A percentile compares a stretch with the other conserved stretches of the same genome.
These are phyloP conservation scores for Megalurothrips usitatus DNA, from an alignment of 2,888 invertebrate genomes.

Conservation along the genomic window DNA sequence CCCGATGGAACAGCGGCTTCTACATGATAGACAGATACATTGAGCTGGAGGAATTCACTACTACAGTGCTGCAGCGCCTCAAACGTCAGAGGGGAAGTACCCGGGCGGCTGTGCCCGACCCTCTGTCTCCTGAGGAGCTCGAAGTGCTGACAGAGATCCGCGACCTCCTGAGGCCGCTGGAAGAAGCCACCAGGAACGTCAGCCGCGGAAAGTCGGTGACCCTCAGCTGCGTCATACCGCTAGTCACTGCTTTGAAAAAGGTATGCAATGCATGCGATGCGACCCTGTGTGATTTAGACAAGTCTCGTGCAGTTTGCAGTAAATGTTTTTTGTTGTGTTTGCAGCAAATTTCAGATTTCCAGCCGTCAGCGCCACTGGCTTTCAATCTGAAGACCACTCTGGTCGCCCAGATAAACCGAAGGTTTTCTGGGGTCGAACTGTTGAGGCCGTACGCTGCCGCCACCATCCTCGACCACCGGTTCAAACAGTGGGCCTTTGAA, in stretches of 20 bases:
- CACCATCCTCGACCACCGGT: neutral
- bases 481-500: slow-evolving; percentile 6
- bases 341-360: neutral
- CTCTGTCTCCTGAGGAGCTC: neutral
- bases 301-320: neutral
- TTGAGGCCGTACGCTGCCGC: neutral
- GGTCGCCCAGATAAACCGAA: neutral
- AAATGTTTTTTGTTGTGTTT: neutral
- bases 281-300: no score
- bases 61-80: neutral
- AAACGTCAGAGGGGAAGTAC: neutral
- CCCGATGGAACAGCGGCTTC: neutral
- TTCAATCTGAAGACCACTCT: neutral
- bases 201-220: neutral
- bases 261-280: neutral
- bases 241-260: neutral
- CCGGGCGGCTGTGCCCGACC: neutral
- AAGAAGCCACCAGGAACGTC: neutral
- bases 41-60: neutral
- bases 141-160: neutral
- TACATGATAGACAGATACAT: neutral
- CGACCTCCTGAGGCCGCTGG: neutral
- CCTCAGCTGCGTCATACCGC: neutral
- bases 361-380: neutral
- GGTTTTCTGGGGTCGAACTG: neutral